Evolutionary conservation across 2,888 invertebrate species (phyloP).

Genomic region (Nezara viridula): DNA sequence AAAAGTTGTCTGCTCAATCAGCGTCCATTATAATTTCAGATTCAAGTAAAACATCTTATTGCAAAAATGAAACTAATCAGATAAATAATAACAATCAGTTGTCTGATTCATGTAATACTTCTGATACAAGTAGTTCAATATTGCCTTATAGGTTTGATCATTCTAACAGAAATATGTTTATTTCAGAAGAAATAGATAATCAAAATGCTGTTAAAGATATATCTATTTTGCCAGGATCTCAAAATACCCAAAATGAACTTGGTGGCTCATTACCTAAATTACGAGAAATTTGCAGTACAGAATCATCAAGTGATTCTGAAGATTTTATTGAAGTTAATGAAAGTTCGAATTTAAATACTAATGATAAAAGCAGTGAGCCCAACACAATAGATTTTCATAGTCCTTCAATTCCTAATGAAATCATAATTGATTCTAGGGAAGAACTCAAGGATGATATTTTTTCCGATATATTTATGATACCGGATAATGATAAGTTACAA

Average conservation of each 20-base stretch:
- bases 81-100: not conserved
- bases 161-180: not conserved
- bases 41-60: not conserved
- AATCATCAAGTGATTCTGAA: conserved; percentile 50
- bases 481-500: conserved; percentile 42
- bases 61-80: conserved; percentile 3
- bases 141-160: not conserved
- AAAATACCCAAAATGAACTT: not conserved
- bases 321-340: conserved; percentile 51
- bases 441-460: conserved; percentile 76
- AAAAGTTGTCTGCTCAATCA: not conserved
- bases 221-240: not conserved
- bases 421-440: conserved; percentile 63
- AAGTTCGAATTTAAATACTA: not conserved
- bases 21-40: not conserved
- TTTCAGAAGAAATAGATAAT: not conserved
- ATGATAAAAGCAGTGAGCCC: not conserved
- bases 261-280: not conserved
- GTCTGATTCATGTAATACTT: not conserved
- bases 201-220: not conserved
- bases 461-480: conserved; percentile 76
- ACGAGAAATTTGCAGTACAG: not conserved
- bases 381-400: conserved; percentile 25
- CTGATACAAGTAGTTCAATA: not conserved
- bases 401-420: conserved; percentile 41